Conservation (phyloP, 2,113 vertebrate genomes). For the Meriones unguiculatus region DNA sequence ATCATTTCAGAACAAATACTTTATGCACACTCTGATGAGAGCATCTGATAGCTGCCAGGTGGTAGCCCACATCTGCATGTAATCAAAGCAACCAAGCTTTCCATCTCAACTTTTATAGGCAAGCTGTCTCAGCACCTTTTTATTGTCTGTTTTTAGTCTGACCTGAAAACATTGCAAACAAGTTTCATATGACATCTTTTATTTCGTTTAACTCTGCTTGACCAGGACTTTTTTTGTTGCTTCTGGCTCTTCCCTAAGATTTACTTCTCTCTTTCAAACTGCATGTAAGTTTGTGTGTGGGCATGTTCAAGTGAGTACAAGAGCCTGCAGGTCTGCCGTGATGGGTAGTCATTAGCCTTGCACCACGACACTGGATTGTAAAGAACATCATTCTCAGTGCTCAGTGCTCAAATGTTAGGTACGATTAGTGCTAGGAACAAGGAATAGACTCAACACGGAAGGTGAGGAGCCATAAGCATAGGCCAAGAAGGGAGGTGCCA, state of each 20-base stretch:
- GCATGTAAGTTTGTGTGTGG: no score
- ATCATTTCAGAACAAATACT: constrained; percentile 34
- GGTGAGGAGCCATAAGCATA: accelerated
- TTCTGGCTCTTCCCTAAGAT: not conserved
- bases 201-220: not conserved
- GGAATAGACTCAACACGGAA: not conserved
- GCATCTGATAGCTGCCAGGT: not conserved
- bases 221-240: not conserved
- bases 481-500: not conserved
- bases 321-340: accelerated
- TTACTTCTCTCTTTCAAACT: not conserved
- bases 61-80: not conserved
- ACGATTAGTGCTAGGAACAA: not conserved
- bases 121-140: not conserved
- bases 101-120: not conserved
- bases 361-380: not conserved
- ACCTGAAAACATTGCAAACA: not conserved
- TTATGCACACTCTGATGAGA: not conserved
- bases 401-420: not conserved
- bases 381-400: not conserved
- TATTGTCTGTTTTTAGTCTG: constrained; percentile 30
- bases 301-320: not conserved
- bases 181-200: not conserved
- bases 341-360: accelerated
- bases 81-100: not conserved